These are phyloP conservation scores for Arrhamphus sclerolepis DNA, from an alignment of 2,797 vertebrate species.

Conservation along the genomic window DNA sequence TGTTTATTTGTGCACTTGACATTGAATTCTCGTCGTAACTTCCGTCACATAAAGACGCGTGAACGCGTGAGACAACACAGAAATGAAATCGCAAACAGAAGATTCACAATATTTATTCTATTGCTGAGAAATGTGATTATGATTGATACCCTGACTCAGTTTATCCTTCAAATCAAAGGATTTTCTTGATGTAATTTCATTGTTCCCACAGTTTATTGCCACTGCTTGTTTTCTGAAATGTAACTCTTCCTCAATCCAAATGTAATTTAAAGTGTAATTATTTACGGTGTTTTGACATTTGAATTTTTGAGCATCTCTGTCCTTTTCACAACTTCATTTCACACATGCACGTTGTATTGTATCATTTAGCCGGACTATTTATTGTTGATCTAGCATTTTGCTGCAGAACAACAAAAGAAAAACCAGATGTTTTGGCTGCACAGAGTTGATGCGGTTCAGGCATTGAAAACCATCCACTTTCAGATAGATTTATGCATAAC, in stretches of 20 bases:
- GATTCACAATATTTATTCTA: slow-evolving; percentile 47
- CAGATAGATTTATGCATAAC: too few species aligned
- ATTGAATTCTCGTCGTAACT: slow-evolving; percentile 55
- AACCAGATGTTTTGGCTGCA: too few species aligned
- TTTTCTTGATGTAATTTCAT: slow-evolving; percentile 51
- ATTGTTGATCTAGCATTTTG: too few species aligned
- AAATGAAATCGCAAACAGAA: slow-evolving; percentile 45
- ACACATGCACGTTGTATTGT: background rate
- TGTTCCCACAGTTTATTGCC: slow-evolving; percentile 17
- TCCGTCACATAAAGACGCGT: slow-evolving; percentile 8
- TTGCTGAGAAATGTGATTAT: slow-evolving; percentile 53
- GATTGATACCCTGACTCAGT: slow-evolving; percentile 48
- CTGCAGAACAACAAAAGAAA: too few species aligned
- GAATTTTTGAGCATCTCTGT: slow-evolving; percentile 35
- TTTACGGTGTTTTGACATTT: slow-evolving; percentile 25
- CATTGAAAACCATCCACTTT: too few species aligned
- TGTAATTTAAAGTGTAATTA: slow-evolving; percentile 47
- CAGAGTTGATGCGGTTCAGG: too few species aligned
- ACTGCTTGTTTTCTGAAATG: slow-evolving; percentile 39
- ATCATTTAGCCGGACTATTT: too few species aligned
- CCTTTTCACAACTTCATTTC: slow-evolving; percentile 21
- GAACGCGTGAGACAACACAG: slow-evolving; percentile 20
- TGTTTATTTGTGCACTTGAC: slow-evolving; percentile 75
- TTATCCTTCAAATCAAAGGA: slow-evolving; percentile 42
- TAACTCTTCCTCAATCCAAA: slow-evolving; percentile 25